phyloP scores from a whole-genome alignment of 2,888 invertebrate species.

The Trichacis sp. region DNA sequence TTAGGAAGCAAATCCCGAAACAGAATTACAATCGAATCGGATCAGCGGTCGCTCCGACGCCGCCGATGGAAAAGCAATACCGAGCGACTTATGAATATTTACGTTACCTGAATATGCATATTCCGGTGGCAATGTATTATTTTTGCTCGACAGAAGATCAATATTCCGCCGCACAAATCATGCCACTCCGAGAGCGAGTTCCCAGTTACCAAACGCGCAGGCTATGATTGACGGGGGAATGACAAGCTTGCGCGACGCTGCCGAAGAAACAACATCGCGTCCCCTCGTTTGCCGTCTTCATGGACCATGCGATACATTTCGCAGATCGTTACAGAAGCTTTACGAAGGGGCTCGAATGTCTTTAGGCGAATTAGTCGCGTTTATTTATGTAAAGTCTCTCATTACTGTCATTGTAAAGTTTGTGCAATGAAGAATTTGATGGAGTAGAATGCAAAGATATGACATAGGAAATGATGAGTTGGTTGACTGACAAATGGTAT shows the following conservation, averaged over 20 bases:
- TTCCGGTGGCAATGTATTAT: conserved; percentile 63
- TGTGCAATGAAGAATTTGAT: no score
- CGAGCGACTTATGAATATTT: conserved; percentile 66
- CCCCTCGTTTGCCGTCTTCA: not conserved
- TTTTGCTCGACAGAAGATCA: conserved; percentile 61
- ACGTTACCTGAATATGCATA: conserved; percentile 62
- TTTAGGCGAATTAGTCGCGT: no score
- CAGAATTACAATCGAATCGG: conserved; percentile 24
- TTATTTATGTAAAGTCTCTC: no score
- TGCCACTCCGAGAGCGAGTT: conserved; percentile 21
- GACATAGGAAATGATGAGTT: no score
- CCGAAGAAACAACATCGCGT: not conserved
- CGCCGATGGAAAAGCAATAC: conserved; percentile 52
- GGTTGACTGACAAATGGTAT: no score
- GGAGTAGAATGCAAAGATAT: no score
- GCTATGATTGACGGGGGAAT: conserved; percentile 13
- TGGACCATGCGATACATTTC: not conserved
- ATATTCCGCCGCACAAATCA: conserved; percentile 49
- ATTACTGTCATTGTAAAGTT: no score
- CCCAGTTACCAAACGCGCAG: conserved; percentile 27
- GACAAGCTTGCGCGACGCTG: conserved; percentile 1
- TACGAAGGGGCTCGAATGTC: no score
- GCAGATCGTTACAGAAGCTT: not conserved
- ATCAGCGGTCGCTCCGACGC: conserved; percentile 19
- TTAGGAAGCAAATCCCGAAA: conserved; percentile 7